Evolutionary conservation across 2,888 invertebrate genomes (phyloP).

Genomic region (Calliscelio sp.): DNA sequence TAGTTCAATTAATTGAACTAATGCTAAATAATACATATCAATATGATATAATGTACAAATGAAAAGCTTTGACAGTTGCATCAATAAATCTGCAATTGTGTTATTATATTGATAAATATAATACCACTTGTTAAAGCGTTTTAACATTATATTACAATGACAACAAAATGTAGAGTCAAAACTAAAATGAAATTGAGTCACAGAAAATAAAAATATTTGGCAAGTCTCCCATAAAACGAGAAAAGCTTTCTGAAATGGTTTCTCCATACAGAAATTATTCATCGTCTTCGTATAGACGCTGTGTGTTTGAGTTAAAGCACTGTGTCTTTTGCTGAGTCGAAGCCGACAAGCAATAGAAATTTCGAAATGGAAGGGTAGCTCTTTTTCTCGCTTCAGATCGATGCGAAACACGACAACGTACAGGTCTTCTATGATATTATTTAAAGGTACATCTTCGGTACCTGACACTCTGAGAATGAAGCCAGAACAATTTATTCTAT

Average conservation of each 20-base stretch:
- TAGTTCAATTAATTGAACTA: constrained; percentile 14
- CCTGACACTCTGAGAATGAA: constrained; percentile 23
- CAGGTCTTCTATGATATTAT: constrained; percentile 42
- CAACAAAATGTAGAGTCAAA: too few species aligned
- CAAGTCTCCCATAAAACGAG: constrained; percentile 28
- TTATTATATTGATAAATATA: neutral
- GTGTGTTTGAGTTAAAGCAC: constrained; percentile 50
- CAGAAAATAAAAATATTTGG: neutral
- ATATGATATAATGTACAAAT: constrained; percentile 1
- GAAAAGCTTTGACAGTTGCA: constrained; percentile 38
- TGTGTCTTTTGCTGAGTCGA: constrained; percentile 43
- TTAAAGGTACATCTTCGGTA: constrained; percentile 42
- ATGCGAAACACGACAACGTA: constrained; percentile 33
- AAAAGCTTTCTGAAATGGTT: constrained; percentile 40
- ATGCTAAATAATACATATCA: neutral
- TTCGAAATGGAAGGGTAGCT: constrained; percentile 9
- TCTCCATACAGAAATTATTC: constrained; percentile 42
- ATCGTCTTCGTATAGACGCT: constrained; percentile 38
- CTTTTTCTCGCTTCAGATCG: constrained; percentile 42
- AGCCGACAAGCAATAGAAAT: constrained; percentile 22
- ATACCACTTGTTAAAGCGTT: constrained; percentile 36
- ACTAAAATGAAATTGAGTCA: too few species aligned
- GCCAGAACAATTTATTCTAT: too few species aligned
- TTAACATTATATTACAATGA: too few species aligned
- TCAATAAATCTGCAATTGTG: constrained; percentile 5